Conservation (phyloP, 2,797 vertebrate species). For the Girardinus metallicus region DNA sequence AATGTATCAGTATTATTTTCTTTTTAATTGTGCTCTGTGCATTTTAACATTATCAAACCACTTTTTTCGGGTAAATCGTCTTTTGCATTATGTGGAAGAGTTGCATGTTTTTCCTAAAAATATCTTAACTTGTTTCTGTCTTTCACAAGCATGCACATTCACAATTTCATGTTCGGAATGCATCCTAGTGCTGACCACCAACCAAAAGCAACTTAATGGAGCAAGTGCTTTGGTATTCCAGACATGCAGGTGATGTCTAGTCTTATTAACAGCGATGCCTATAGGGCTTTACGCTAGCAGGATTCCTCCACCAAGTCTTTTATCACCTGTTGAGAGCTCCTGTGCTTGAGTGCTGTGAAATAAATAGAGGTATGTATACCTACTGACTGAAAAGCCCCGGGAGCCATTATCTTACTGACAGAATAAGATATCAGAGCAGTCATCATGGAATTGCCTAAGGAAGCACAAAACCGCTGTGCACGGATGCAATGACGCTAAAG, state of each 20-base stretch:
- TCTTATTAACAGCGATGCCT: constrained; percentile 64
- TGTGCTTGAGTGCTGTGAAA: constrained; percentile 43
- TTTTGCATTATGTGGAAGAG: background rate
- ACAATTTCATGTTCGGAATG: constrained; percentile 18
- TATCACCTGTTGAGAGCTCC: constrained; percentile 61
- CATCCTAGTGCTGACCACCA: constrained; percentile 25
- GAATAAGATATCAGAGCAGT: constrained; percentile 51
- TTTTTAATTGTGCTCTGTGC: background rate
- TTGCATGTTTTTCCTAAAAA: background rate
- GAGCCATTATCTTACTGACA: constrained; percentile 57
- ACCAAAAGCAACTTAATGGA: constrained; percentile 27
- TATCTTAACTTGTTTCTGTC: background rate
- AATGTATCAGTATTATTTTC: background rate
- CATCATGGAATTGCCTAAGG: constrained; percentile 17
- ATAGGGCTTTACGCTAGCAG: constrained; percentile 39
- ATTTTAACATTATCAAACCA: background rate
- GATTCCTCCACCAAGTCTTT: constrained; percentile 56
- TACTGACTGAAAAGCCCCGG: constrained; percentile 46
- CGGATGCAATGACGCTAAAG: background rate
- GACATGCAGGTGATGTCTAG: constrained; percentile 44
- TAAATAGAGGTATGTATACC: constrained; percentile 53
- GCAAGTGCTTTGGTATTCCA: constrained; percentile 56
- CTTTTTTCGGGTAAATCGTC: background rate
- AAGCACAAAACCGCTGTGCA: background rate
- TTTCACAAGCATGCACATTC: constrained; percentile 3